Evolutionary conservation across 2,113 vertebrate species (phyloP), one percentile per base, ranked within the genome.

Genomic region (Meriones unguiculatus): DNA sequence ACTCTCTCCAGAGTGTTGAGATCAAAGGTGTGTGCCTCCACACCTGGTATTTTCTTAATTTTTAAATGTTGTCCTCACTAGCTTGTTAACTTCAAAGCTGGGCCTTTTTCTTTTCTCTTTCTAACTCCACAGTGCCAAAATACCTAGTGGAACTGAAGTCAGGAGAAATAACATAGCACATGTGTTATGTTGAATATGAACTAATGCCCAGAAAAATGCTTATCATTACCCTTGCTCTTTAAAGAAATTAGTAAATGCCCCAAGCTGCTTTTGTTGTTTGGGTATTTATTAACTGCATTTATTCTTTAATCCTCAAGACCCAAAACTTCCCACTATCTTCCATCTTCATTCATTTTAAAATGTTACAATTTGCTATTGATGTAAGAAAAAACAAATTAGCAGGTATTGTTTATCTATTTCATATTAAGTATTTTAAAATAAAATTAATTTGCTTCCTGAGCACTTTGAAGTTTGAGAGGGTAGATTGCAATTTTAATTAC

Each of bases 371-470:
- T 84, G 20, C 90, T 97, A 78, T 96, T 97, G 95, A 70, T 64
- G 1, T 59, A 96, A 87, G 89, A 98, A 97, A 97, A 65, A 98
- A 98, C 1, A 14, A 98, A 96, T 98, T 92, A 97, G 10, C 94
- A 93, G 84, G 73, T 97, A 28, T 96, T 97, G 95, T 93, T 80
- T 95, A 88, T 96, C 96, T 98, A 35, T 87, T 97, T 98, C 97
- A 93, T 95, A 94, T 97, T 96, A 98, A 96, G 72, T 97, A 96
- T 90, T 86, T 98, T 80, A 76, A 97, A 97, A 96, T 98, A 96
- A 95, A 95, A 87, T 73, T 67, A 92, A 64, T 97, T 97, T 97
- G 64, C 84, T 78, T 98, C 94, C 57, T 95, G 95, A 96, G 52
- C 70, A 78, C 50, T 94, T 62, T 95, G 87, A 98, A 90, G 94